Base-by-base conservation (phyloP, 1,140 invertebrate species). In the Leptopilina boulardi region DNA sequence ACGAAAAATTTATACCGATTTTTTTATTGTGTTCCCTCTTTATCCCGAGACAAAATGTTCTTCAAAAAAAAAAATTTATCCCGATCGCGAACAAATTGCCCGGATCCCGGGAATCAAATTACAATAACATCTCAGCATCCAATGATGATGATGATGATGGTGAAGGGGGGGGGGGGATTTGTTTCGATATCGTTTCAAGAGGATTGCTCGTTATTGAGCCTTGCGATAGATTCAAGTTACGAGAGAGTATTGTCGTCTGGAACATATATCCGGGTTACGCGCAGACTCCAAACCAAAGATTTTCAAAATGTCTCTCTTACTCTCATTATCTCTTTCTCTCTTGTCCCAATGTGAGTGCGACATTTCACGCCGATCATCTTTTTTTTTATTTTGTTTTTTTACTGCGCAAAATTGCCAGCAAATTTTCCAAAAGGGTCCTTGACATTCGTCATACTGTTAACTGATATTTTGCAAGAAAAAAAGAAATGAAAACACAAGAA, bases 221-320 rank as follows among this genome's bases (percentile, higher is more conserved):
- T 85, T 78, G 71, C 77, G 5, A 6, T 38, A 9, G 34, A 38
- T 38, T 38, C 34, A 38, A 38, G 71, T 42, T 71, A 38, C 70
- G 80, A 73, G 73, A 59, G 21, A n/a, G n/a, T n/a, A n/a, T 18
- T 42, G 21, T 66, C 59, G 59, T 66, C 15, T n/a, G n/a, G 56
- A 23, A 18, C 15, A 42, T n/a, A 18, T 51, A 6, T 23, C 23
- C 13, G 23, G 9, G 15, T 15, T 26, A 30, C 59, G 87, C 89
- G 88, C 89, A 89, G 87, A 85, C 88, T 85, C 83, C 73, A 79
- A 85, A 83, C 75, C 88, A 86, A 87, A 88, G 87, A 87, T 89
- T 89, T 87, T 87, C 85, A 83, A 85, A 87, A 71, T 75, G 38
- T 81, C 74, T 75, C 74, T 13, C 26, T 41, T 6, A 6, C 26